Evolutionary conservation across 2,113 vertebrate genomes (phyloP).

Genomic region (Charina bottae): DNA sequence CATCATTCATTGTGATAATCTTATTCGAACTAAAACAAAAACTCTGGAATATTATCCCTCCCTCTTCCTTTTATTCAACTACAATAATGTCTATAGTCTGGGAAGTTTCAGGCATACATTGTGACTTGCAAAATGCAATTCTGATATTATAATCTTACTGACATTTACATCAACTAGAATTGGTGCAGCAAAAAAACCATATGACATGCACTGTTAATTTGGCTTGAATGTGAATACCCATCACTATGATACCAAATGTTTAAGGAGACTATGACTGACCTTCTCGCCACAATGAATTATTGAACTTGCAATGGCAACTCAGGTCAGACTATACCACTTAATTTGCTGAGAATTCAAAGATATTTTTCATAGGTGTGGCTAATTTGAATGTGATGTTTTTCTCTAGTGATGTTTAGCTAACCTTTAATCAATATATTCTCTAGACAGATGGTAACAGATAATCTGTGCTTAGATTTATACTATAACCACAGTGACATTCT

Average conservation of each 20-base stretch:
- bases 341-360: not conserved
- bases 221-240: slow-evolving; percentile 57
- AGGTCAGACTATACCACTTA: slow-evolving; percentile 33
- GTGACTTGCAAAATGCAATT: slow-evolving; percentile 72
- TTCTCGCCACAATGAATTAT: slow-evolving; percentile 33
- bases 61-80: slow-evolving; percentile 46
- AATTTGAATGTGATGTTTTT: slow-evolving; percentile 17
- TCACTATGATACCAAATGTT: slow-evolving; percentile 27
- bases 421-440: not conserved
- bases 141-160: slow-evolving; percentile 71
- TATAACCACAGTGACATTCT: slow-evolving; percentile 44
- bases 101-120: slow-evolving; percentile 63
- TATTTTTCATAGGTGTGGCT: not conserved
- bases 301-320: slow-evolving; percentile 32
- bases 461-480: slow-evolving; percentile 34
- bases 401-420: not conserved
- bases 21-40: slow-evolving; percentile 48
- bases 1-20: slow-evolving; percentile 55
- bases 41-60: slow-evolving; percentile 20
- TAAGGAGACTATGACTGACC: slow-evolving; percentile 29
- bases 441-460: not conserved
- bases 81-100: slow-evolving; percentile 58
- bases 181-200: slow-evolving; percentile 75
- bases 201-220: slow-evolving; percentile 68
- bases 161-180: slow-evolving; percentile 75